A percentile compares a stretch with the other conserved stretches of the same genome.
phyloP scores from a whole-genome alignment of 2,797 vertebrate genomes.

The Delichon dasypus region DNA sequence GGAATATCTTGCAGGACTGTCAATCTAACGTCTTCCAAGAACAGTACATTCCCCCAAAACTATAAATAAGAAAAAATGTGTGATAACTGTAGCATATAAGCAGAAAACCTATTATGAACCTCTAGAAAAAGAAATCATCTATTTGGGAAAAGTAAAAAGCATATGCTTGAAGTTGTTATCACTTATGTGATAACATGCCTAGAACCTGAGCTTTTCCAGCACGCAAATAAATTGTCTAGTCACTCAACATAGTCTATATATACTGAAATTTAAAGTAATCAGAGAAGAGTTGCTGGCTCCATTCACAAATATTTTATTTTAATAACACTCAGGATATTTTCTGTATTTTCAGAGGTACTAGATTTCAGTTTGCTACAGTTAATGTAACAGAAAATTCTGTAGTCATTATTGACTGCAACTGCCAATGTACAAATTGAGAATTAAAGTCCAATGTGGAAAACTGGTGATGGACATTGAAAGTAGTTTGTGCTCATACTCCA shows the following conservation, averaged over 20 bases:
- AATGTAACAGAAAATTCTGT: conserved; percentile 11
- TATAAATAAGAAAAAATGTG: not conserved
- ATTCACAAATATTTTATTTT: conserved; percentile 34
- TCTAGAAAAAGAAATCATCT: not conserved
- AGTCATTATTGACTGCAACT: conserved; percentile 11
- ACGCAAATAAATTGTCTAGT: conserved; percentile 22
- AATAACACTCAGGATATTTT: conserved; percentile 10
- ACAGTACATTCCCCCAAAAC: not conserved
- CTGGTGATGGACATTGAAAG: not conserved
- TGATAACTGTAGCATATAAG: not conserved
- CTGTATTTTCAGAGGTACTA: not conserved
- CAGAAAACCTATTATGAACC: not conserved
- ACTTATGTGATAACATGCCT: no score
- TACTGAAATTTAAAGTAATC: conserved; percentile 22
- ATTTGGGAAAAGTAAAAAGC: conserved; percentile 30
- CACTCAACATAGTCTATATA: not conserved
- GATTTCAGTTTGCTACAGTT: conserved; percentile 14
- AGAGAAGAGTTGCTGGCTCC: not conserved
- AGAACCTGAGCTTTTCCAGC: conserved; percentile 20
- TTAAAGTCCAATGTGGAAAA: not conserved
- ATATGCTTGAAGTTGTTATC: conserved; percentile 31
- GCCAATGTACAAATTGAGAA: not conserved
- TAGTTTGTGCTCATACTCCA: not conserved
- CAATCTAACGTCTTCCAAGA: not conserved
- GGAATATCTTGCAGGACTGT: not conserved